phyloP scores from a whole-genome alignment of 64 coral and sea anemone genomes.

The Exaiptasia diaphana region DNA sequence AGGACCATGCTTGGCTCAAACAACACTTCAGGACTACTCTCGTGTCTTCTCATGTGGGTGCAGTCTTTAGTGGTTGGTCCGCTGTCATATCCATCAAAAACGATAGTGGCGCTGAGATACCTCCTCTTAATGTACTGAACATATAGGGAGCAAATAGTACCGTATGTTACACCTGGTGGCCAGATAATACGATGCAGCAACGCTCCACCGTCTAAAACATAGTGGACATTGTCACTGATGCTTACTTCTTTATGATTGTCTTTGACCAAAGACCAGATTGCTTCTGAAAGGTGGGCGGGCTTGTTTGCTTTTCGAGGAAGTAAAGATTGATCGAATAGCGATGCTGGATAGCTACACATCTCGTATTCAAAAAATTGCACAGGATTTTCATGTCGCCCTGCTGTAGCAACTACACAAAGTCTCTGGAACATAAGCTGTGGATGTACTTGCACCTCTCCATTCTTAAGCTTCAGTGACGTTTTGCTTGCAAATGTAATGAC shows the following conservation, averaged over 20 bases:
- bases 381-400: background rate
- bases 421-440: slow-evolving; percentile 36
- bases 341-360: slow-evolving; percentile 15
- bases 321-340: slow-evolving; percentile 5
- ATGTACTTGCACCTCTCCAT: background rate
- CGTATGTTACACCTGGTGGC: slow-evolving; percentile 11
- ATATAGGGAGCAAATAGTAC: slow-evolving; percentile 6
- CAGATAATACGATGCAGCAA: background rate
- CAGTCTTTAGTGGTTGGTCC: slow-evolving; percentile 11
- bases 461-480: background rate
- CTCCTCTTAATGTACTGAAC: slow-evolving; percentile 2
- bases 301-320: slow-evolving; percentile 24
- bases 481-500: slow-evolving; percentile 1
- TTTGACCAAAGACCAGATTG: background rate
- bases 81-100: slow-evolving; percentile 15
- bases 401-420: background rate
- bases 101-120: slow-evolving; percentile 1
- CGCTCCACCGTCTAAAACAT: background rate
- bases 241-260: background rate
- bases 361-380: background rate
- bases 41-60: background rate
- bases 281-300: background rate
- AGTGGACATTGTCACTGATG: background rate
- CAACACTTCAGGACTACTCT: background rate
- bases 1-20: background rate